Evolutionary conservation across 2,797 vertebrate genomes (phyloP).

Genomic region (Petrocephalus sullivani): DNA sequence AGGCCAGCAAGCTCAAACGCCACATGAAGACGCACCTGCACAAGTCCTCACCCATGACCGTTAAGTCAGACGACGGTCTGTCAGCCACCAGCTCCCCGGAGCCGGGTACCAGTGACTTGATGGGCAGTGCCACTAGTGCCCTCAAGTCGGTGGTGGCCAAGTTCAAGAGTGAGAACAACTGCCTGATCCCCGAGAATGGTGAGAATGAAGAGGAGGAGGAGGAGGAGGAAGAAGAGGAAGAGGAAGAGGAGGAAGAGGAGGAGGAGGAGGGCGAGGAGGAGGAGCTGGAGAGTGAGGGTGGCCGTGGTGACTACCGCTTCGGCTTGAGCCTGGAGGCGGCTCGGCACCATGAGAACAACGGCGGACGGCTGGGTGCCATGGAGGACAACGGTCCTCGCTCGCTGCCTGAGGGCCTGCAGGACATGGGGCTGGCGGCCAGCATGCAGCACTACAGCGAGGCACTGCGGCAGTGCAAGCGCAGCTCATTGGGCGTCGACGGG

Average conservation of each 20-base stretch:
- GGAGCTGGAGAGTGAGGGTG: slow-evolving; percentile 78
- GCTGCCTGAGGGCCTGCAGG: slow-evolving; percentile 73
- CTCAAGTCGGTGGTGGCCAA: slow-evolving; percentile 95
- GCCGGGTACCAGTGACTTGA: slow-evolving; percentile 85
- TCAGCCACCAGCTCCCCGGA: slow-evolving; percentile 90
- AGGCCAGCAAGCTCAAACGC: slow-evolving; percentile 96
- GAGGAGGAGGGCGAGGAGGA: slow-evolving; percentile 83
- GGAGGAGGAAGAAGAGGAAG: slow-evolving; percentile 83
- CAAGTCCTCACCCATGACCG: slow-evolving; percentile 82
- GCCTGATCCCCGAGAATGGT: slow-evolving; percentile 82
- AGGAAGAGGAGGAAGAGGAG: slow-evolving; percentile 84
- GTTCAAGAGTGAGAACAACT: slow-evolving; percentile 91
- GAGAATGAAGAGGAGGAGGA: slow-evolving; percentile 85
- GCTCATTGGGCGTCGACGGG: slow-evolving; percentile 66
- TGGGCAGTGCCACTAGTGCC: slow-evolving; percentile 86
- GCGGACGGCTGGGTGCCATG: slow-evolving; percentile 55
- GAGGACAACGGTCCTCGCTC: slow-evolving; percentile 60
- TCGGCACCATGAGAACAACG: slow-evolving; percentile 89
- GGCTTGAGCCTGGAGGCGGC: slow-evolving; percentile 86
- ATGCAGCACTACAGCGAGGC: slow-evolving; percentile 68
- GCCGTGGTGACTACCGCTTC: slow-evolving; percentile 78
- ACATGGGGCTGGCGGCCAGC: slow-evolving; percentile 73
- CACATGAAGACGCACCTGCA: slow-evolving; percentile 99
- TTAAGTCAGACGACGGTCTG: slow-evolving; percentile 89
- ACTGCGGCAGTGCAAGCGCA: slow-evolving; percentile 74